Percentiles rank a stretch among this genome's conserved stretches.
Conservation (phyloP, 1,140 invertebrate genomes). For the Prorops nasuta region DNA sequence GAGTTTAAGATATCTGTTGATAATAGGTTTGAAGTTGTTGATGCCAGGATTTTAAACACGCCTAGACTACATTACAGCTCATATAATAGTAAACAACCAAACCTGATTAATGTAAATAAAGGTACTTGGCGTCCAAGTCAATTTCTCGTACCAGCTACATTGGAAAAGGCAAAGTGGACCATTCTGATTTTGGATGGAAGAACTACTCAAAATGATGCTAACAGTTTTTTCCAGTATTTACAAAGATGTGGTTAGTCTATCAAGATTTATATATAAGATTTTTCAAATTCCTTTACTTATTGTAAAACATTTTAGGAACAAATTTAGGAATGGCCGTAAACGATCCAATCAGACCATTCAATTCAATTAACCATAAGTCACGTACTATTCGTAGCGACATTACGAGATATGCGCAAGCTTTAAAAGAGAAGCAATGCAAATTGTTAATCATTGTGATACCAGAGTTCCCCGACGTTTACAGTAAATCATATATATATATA, state of each 20-base stretch:
- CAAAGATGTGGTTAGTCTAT: constrained; percentile 8
- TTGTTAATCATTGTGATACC: constrained; percentile 61
- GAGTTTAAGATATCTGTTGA: constrained; percentile 63
- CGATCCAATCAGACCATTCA: too few species aligned
- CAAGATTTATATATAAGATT: background rate
- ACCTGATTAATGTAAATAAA: constrained; percentile 29
- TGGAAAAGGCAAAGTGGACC: constrained; percentile 42
- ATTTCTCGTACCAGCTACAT: constrained; percentile 38
- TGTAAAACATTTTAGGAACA: too few species aligned
- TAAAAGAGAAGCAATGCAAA: constrained; percentile 26
- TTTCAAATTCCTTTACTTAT: too few species aligned
- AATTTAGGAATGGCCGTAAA: too few species aligned
- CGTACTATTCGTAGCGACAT: too few species aligned
- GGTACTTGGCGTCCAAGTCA: constrained; percentile 53
- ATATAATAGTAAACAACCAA: constrained; percentile 15
- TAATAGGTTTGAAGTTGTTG: constrained; percentile 57
- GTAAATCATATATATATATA: constrained; percentile 34
- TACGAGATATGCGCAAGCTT: too few species aligned
- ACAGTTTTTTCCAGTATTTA: too few species aligned
- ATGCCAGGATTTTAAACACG: constrained; percentile 59
- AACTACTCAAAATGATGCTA: too few species aligned
- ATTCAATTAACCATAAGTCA: too few species aligned
- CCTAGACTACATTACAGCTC: constrained; percentile 60
- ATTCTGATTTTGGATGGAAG: constrained; percentile 49
- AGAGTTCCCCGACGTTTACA: constrained; percentile 48